Percentiles rank a stretch among this genome's conserved stretches.
Conservation (phyloP, 2,888 invertebrate species). For the Peribatodes rhomboidaria region DNA sequence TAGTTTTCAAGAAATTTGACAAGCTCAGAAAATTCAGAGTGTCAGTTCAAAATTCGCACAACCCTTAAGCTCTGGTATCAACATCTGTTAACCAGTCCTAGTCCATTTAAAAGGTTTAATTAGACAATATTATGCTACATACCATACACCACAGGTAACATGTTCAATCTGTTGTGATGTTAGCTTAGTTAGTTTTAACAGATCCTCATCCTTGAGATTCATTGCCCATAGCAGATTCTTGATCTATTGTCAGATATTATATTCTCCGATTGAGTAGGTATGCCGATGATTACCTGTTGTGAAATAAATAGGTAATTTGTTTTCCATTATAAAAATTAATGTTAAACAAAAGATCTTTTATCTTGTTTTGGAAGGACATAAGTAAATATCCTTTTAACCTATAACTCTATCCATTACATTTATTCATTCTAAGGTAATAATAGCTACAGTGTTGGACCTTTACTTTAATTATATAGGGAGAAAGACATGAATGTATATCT, state of each 20-base stretch:
- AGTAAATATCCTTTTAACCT: no score
- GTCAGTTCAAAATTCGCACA: no score
- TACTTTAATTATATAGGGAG: no score
- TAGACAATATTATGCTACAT: constrained; percentile 44
- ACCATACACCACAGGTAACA: constrained; percentile 77
- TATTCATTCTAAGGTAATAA: no score
- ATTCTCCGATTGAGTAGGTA: not conserved
- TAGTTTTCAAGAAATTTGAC: no score
- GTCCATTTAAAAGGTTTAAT: not conserved
- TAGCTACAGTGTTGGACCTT: no score
- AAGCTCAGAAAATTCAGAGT: no score
- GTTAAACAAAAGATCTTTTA: no score
- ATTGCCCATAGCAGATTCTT: constrained; percentile 44
- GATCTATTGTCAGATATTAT: not conserved
- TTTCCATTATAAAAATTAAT: not conserved
- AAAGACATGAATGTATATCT: not conserved
- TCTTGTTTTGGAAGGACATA: no score
- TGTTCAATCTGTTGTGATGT: constrained; percentile 62
- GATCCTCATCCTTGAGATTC: constrained; percentile 59
- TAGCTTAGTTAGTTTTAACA: constrained; percentile 59
- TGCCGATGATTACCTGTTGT: not conserved
- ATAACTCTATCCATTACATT: no score
- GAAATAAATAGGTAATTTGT: not conserved
- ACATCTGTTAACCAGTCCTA: no score
- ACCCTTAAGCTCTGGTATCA: no score